phyloP scores from a whole-genome alignment of 1,140 invertebrate genomes.

The Dinothrombium tinctorium region DNA sequence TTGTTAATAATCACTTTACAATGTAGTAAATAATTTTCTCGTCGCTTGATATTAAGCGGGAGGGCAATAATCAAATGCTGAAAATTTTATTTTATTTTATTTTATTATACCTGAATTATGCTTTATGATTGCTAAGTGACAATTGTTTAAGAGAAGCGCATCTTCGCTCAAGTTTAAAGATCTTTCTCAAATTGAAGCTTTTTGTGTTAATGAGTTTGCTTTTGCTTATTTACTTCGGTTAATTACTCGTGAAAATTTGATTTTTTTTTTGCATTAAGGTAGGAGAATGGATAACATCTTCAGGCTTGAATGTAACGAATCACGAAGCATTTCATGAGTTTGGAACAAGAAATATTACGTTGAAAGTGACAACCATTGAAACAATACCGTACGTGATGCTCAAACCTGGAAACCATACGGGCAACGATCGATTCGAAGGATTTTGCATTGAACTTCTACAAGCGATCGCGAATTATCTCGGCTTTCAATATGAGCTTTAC shows the following conservation, averaged over 20 bases:
- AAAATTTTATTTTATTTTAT: background rate
- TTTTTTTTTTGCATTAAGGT: constrained; percentile 3
- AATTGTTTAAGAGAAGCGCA: too few species aligned
- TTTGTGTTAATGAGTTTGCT: too few species aligned
- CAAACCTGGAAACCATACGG: constrained; percentile 18
- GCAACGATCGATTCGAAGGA: constrained; percentile 22
- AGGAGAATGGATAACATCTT: constrained; percentile 9
- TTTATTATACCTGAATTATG: too few species aligned
- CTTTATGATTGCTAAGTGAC: too few species aligned
- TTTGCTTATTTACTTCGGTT: too few species aligned
- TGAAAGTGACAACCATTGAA: constrained; percentile 35
- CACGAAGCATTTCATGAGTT: constrained; percentile 11
- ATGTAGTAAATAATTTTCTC: too few species aligned
- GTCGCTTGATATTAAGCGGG: too few species aligned
- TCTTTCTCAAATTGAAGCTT: background rate
- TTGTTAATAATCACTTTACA: too few species aligned
- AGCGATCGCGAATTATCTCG: constrained; percentile 28
- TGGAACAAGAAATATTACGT: constrained; percentile 11
- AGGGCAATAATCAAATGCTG: too few species aligned
- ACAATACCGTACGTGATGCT: constrained; percentile 22
- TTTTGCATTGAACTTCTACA: constrained; percentile 30
- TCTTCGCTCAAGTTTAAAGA: too few species aligned
- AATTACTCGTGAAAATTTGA: too few species aligned
- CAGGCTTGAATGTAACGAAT: constrained; percentile 6
- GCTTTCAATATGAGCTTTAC: constrained; percentile 66